phyloP scores from a whole-genome alignment of 2,113 vertebrate genomes.

The Ammodytes marinus region DNA sequence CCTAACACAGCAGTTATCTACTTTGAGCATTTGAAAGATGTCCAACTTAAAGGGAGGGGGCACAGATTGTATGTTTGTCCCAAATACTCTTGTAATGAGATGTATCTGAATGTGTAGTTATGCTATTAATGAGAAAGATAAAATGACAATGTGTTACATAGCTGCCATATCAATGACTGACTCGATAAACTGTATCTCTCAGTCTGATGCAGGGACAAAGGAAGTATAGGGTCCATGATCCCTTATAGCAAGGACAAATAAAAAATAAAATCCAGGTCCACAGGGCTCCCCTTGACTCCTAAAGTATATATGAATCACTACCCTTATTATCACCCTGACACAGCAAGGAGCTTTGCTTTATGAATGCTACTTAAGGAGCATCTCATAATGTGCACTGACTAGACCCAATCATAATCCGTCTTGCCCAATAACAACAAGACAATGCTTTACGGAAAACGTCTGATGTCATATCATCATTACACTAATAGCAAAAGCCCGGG shows the following conservation, averaged over 20 bases:
- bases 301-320: conserved; percentile 87
- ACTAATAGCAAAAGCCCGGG: conserved; percentile 82
- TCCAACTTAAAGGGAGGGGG: conserved; percentile 87
- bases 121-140: conserved; percentile 92
- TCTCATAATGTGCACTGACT: conserved; percentile 82
- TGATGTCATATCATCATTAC: conserved; percentile 89
- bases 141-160: conserved; percentile 90
- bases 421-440: conserved; percentile 88
- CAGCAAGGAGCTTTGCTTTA: conserved; percentile 78
- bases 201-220: conserved; percentile 60
- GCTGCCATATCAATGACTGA: conserved; percentile 93
- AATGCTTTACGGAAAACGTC: conserved; percentile 83
- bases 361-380: conserved; percentile 84
- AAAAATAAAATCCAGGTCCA: conserved; percentile 74
- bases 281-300: conserved; percentile 77
- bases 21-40: conserved; percentile 83
- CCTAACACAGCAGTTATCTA: conserved; percentile 68
- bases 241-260: conserved; percentile 83
- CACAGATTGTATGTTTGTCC: conserved; percentile 88
- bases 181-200: conserved; percentile 81
- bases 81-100: conserved; percentile 96
- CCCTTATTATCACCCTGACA: conserved; percentile 85
- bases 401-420: conserved; percentile 88
- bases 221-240: conserved; percentile 51
- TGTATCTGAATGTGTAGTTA: conserved; percentile 90